Evolutionary conservation across 2,888 invertebrate genomes (phyloP), one percentile per base, ranked within the genome.

Genomic region (Parascotia fuliginaria): DNA sequence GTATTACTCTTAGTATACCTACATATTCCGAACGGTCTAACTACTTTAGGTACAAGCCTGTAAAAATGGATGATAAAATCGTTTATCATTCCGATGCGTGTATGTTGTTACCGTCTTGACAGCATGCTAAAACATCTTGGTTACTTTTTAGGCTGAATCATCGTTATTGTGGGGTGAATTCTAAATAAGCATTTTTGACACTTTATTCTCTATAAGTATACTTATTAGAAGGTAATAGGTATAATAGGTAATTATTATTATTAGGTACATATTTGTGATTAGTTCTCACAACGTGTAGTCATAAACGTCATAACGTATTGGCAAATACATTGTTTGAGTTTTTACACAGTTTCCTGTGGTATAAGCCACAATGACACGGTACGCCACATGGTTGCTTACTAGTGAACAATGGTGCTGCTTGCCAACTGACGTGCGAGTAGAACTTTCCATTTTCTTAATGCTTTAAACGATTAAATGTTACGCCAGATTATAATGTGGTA

Each of bases 261-360:
- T 27, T 11, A 5, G 6, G 22, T 3, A 27, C 34, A 34, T 28
- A 15, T 15, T 6, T 34, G 28, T 16, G 27, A 29, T 22, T 49
- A 54, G 57, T 80, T 79, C 80, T 61, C 77, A 81, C 73, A 73
- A 60, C 34, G 11, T 32, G 15, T 19, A 47, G 13, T 14, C 46
- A 59, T 65, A 61, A 52, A 48, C 67, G 58, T 64, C 70, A 66
- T 69, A 68, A 69, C 60, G 58, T 69, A 75, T 79, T 80, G 73
- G 75, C 78, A 78, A 83, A 82, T 74, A 49, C 77, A 85, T 87
- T 87, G 88, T 86, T 78, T 59, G 46, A 65, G 80, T 86, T 85
- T 80, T 83, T 67, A 40, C 52, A 41, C 42, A 46, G 70, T 74
- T 76, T 79, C 68, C 50, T 76, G 69, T 67, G 55, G 70, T 75